Evolutionary conservation across 2,888 invertebrate species (phyloP).

Genomic region (Lacanobia oleracea): DNA sequence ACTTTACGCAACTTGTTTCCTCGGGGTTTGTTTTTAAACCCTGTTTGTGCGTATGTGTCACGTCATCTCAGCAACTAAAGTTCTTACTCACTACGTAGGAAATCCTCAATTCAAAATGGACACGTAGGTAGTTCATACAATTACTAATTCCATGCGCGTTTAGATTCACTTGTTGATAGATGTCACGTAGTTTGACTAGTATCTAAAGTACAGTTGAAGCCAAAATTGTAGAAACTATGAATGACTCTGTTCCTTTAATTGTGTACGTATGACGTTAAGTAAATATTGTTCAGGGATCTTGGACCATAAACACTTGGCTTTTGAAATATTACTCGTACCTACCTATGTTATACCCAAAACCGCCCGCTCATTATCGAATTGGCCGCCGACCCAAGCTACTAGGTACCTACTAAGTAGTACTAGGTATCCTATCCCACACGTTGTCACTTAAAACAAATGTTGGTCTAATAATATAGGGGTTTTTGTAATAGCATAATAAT

Average conservation of each 20-base stretch:
- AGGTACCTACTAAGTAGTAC: no score
- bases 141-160: constrained; percentile 51
- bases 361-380: no score
- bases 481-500: no score
- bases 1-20: neutral
- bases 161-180: constrained; percentile 55
- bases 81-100: constrained; percentile 39
- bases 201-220: constrained; percentile 41
- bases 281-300: no score
- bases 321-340: no score
- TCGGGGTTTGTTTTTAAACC: neutral
- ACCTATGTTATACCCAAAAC: no score
- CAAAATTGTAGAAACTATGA: constrained; percentile 6
- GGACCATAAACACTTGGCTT: no score
- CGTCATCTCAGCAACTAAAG: neutral
- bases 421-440: no score
- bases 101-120: constrained; percentile 37
- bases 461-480: no score
- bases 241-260: neutral
- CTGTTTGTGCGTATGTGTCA: constrained; percentile 11
- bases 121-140: constrained; percentile 50
- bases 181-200: constrained; percentile 54
- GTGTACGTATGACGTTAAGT: neutral
- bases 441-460: no score
- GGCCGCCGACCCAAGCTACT: no score